Conservation (phyloP, 2,113 vertebrate genomes). For the Okapia johnstoni region DNA sequence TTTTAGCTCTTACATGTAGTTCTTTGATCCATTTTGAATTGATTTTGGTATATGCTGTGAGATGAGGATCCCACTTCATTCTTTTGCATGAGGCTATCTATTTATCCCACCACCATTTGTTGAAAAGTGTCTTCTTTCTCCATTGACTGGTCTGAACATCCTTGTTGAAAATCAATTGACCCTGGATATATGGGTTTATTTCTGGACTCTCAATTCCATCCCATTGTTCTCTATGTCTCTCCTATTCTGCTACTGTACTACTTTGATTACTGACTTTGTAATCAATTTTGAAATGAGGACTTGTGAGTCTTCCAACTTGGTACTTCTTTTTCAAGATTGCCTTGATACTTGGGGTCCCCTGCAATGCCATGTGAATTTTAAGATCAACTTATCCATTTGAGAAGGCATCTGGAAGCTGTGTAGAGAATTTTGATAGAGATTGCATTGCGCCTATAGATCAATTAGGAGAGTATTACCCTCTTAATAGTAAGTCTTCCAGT, state of each 20-base stretch:
- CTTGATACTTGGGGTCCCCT: neutral
- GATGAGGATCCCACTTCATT: neutral
- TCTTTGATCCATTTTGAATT: neutral
- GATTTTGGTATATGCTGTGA: neutral
- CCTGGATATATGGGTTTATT: neutral
- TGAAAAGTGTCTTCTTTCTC: neutral
- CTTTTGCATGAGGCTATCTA: neutral
- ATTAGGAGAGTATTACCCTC: neutral
- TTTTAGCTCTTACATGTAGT: neutral
- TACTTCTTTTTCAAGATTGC: neutral
- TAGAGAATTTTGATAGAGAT: neutral
- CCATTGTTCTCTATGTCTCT: fast-evolving
- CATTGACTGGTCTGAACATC: neutral
- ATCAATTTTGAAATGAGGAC: neutral
- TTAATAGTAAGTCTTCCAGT: neutral
- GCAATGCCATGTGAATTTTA: neutral
- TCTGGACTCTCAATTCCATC: neutral
- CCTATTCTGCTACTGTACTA: no score
- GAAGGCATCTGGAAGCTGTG: neutral
- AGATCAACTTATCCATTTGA: neutral
- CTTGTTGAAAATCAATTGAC: neutral
- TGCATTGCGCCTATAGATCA: neutral
- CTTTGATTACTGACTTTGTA: neutral
- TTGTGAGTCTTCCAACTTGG: neutral
- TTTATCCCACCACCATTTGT: neutral